Percentiles rank a stretch among this genome's conserved stretches.
These are phyloP conservation scores for Caenorhabditis drosophilae DNA, from an alignment of 2,888 invertebrate species.

Conservation along the genomic window DNA sequence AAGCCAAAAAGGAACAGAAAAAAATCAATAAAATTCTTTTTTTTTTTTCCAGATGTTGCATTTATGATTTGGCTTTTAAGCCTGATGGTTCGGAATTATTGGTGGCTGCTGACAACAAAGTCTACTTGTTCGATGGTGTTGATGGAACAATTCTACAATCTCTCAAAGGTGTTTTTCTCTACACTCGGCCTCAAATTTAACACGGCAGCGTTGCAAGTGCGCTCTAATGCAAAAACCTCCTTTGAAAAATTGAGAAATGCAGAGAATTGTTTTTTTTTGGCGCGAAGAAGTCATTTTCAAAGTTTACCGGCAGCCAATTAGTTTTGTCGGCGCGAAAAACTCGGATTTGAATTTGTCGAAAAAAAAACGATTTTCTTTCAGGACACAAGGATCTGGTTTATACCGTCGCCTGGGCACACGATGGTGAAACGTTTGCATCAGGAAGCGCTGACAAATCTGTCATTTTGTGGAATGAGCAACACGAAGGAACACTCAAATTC, in stretches of 20 bases:
- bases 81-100: constrained; percentile 92
- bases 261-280: no score
- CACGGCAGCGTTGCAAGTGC: no score
- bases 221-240: no score
- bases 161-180: constrained; percentile 83
- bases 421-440: constrained; percentile 94
- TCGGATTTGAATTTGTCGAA: constrained; percentile 5
- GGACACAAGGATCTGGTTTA: constrained; percentile 92
- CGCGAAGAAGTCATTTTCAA: no score
- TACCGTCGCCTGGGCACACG: constrained; percentile 86
- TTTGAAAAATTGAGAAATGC: no score
- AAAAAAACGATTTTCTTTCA: constrained; percentile 6
- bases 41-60: constrained; percentile 69
- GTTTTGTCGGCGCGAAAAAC: no score
- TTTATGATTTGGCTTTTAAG: constrained; percentile 91
- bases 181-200: no score
- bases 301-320: no score
- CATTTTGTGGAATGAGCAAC: constrained; percentile 93
- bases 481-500: constrained; percentile 94
- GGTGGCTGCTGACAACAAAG: constrained; percentile 89
- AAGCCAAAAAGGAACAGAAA: no score
- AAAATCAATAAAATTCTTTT: no score
- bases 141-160: constrained; percentile 90
- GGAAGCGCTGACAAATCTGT: constrained; percentile 96
- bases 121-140: constrained; percentile 81